A percentile compares a stretch with the other conserved stretches of the same genome.
Conservation (phyloP, 2,888 invertebrate species). For the Agrochola circellaris region DNA sequence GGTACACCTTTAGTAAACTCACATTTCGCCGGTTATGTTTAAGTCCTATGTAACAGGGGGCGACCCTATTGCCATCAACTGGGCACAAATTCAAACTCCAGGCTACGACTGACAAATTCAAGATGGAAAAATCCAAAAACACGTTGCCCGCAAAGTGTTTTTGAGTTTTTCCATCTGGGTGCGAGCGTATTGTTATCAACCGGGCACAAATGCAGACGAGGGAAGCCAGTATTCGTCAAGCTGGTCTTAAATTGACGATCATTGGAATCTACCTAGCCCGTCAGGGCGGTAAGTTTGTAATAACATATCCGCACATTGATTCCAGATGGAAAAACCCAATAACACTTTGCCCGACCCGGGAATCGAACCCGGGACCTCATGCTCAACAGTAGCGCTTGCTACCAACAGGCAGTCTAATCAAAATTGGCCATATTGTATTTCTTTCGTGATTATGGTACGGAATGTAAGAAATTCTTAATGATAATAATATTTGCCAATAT, state of each 20-base stretch:
- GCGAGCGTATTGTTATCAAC: background rate
- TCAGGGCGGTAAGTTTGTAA: too few relatives aligned
- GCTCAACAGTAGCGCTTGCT: too few relatives aligned
- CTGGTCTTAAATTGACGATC: too few relatives aligned
- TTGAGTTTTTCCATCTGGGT: too few relatives aligned
- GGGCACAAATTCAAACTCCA: too few relatives aligned
- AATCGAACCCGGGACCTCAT: background rate
- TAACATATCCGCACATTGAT: too few relatives aligned
- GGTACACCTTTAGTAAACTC: background rate
- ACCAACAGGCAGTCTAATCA: background rate
- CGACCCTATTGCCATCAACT: background rate
- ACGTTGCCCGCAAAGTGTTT: background rate
- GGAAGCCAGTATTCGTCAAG: too few relatives aligned
- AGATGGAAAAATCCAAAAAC: background rate
- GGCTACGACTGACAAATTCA: background rate
- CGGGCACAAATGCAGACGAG: too few relatives aligned
- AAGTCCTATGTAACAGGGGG: background rate
- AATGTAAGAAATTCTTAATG: background rate
- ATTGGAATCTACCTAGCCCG: too few relatives aligned
- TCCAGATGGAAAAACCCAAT: background rate
- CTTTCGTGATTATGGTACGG: background rate
- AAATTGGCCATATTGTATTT: background rate
- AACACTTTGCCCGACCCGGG: background rate
- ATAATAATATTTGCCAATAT: constrained; percentile 20
- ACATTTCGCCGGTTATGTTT: background rate